Base-by-base conservation (phyloP, 2,888 invertebrate species). In the Synergus itoensis region DNA sequence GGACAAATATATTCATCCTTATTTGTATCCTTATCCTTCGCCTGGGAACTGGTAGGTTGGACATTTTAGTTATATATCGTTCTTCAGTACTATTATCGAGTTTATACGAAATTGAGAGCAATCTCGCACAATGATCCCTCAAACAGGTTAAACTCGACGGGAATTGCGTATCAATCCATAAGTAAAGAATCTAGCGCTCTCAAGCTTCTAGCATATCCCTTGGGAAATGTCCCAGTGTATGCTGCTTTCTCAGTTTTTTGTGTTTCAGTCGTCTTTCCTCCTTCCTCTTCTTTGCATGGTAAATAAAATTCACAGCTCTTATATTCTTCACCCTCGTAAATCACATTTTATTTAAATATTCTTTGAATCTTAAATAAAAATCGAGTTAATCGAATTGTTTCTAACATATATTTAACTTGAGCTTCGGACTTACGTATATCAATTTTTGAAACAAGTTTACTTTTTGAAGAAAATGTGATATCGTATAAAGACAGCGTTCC, bases 131-230 rank as follows among this genome's bases (percentile, higher is more conserved):
- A 88, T 88, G 90, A 89, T 89, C 87, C 88, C 86, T 88, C 88
- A 86, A 89, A 86, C 87, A 83, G 85, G 87, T 89, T 90, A 91
- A 91, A 91, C 89, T 89, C 89, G 89, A 88, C 89, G 87, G 90
- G 88, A 91, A 91, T 91, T 91, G 92, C 90, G 90, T 91, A 91
- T 92, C 91, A 92, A 91, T 91, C 90, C 89, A 90, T 89, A 87
- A 91, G 89, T 90, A 90, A 90, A 89, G 88, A 90, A 88, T 86
- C 79, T 79, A 79, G 82, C 81, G 14, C 73, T 73, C 36, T 73
- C 73, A 81, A 80, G 83, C 81, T 82, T 81, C 81, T 81, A 78
- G 83, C 80, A 81, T 80, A 83, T 82, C 83, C 84, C 81, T 80
- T 79, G 82, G 83, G 84, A 82, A 77, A 84, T 84, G 80, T 82